Base-by-base conservation (phyloP, 1,140 invertebrate species). In the Drusus annulatus region DNA sequence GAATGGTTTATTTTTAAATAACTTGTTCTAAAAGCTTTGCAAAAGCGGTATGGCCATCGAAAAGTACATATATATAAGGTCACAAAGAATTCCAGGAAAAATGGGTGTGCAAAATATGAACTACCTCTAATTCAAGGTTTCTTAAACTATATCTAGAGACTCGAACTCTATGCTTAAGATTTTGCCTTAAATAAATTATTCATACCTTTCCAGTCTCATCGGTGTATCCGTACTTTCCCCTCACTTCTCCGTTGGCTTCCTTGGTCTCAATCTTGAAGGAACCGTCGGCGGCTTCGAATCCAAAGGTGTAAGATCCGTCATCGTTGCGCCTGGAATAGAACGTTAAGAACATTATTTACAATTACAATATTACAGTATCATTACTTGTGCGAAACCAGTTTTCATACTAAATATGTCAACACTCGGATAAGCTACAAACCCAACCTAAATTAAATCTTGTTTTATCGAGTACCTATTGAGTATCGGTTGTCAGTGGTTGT, bases 221-320 rank as follows among this genome's bases (percentile, higher is more conserved):
- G 31, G 96, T 93, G 88, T 96, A 98, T 6, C 96, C 95, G 84
- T 96, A 96, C 85, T 96, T 96, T 75, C 95, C 95, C 85, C 94
- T 94, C 0, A 96, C 95, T 80, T 96, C 94, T 0, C 95, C 95
- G 17, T 91, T 93, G 0, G 93, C 91, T 36, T 93, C 87, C 85
- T 96, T 96, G 7, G 95, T 96, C 86, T 97, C 95, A 83, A 96
- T 96, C 87, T 96, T 96, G 88, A 96, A 96, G 4, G 94, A 94
- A 56, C 95, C 95, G 84, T 96, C 94, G 15, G 93, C 94, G 10
- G 94, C 94, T 86, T 96, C 95, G 86, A 96, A 97, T 0, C 95
- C 95, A 84, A 96, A 97, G 0, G 95, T 96, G 86, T 97, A 97
- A 0, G 94, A 95, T 68, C 95, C 95, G 86, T 96, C 95, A 85